These are phyloP conservation scores for Gracilinanus agilis DNA, from an alignment of 2,113 vertebrate species.

Conservation along the genomic window DNA sequence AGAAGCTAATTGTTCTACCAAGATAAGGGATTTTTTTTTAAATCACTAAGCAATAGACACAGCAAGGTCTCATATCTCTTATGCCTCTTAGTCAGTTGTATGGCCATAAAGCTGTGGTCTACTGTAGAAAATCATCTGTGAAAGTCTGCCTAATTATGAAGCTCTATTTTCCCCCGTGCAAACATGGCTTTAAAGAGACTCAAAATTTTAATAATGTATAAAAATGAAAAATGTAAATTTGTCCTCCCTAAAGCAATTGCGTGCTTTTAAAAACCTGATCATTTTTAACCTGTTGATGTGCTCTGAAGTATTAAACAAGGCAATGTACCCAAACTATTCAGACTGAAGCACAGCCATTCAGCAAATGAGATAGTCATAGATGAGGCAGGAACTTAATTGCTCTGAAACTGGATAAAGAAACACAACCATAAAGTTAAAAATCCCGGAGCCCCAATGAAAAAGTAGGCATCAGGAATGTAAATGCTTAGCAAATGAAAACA, in stretches of 20 bases:
- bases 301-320: conserved; percentile 73
- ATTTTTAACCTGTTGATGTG: conserved; percentile 49
- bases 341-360: conserved; percentile 39
- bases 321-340: conserved; percentile 56
- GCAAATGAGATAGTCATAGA: conserved; percentile 40
- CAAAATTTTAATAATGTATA: conserved; percentile 65
- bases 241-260: conserved; percentile 54
- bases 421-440: conserved; percentile 39
- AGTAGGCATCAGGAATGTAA: background rate
- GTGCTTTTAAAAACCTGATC: conserved; percentile 65
- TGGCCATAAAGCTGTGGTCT: background rate
- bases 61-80: background rate
- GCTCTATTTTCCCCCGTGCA: conserved; percentile 41
- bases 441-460: background rate
- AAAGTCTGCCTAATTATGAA: conserved; percentile 23
- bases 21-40: background rate
- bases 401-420: conserved; percentile 69
- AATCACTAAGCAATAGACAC: background rate
- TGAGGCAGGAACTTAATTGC: conserved; percentile 10
- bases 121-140: background rate
- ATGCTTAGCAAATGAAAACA: rapidly evolving
- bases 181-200: conserved; percentile 72
- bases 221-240: conserved; percentile 70
- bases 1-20: background rate
- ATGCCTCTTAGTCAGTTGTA: background rate